Evolutionary conservation across 2,113 vertebrate genomes (phyloP).

Genomic region (Nematolebias whitei): DNA sequence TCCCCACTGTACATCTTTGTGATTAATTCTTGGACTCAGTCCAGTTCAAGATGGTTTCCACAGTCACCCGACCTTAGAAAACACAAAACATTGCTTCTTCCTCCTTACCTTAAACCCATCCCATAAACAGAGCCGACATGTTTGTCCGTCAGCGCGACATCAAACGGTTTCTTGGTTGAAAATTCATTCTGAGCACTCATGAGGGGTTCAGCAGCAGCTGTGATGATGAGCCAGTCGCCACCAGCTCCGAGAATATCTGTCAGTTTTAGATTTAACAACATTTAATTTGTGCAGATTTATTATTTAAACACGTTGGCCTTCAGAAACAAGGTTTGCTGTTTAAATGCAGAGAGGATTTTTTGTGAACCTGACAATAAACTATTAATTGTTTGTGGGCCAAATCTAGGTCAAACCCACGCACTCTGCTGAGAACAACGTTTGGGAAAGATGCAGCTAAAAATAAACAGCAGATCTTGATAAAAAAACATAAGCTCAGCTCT

Average conservation of each 20-base stretch:
- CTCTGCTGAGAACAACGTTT: constrained; percentile 13
- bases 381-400: constrained; percentile 7
- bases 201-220: neutral
- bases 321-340: neutral
- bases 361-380: constrained; percentile 12
- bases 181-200: neutral
- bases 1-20: too few species aligned
- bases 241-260: too few species aligned
- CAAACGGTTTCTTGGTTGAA: neutral
- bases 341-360: constrained; percentile 3
- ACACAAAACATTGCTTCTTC: neutral
- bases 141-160: neutral
- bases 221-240: neutral
- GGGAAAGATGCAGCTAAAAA: constrained; percentile 18
- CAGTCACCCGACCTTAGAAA: too few species aligned
- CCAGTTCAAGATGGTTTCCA: too few species aligned
- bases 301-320: neutral
- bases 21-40: too few species aligned
- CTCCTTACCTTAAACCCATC: neutral
- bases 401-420: constrained; percentile 29
- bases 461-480: constrained; percentile 16
- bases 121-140: neutral
- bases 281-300: neutral
- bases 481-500: neutral
- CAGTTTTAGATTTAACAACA: too few species aligned